Evolutionary conservation across 2,888 invertebrate species (phyloP), one percentile per base, ranked within the genome.

Genomic region (Sceliomorpha sp.): DNA sequence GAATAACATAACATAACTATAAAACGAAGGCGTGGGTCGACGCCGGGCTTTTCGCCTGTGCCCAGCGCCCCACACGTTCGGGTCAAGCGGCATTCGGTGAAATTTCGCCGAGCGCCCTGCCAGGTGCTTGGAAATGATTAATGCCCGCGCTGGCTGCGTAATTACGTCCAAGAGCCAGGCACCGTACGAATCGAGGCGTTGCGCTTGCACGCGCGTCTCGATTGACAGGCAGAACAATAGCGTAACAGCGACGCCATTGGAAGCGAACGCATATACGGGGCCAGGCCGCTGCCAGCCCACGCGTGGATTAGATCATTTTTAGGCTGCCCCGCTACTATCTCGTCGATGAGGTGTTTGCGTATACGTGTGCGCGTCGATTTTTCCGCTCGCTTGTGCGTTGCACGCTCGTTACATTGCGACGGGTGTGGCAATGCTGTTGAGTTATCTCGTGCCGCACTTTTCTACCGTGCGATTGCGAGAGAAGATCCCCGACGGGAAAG

Each of bases 221-320:
- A 64, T 56, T 58, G 64, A 58, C 64, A 50, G 51, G 44, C 64
- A 64, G 64, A 64, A 64, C 64, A 64, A 66, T 58, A 58, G 64
- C 51, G 58, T 66, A 66, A 58, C 50, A 24, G 48, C 34, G 37
- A 48, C 39, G 37, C 20, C 20, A 5, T 20, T 50, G 50, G 50
- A 50, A 50, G 40, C 40, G n/a, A 40, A 50, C 37, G 17, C 48
- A 14, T 12, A 26, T 34, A 36, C 48, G 63, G 48, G 40, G 40
- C 45, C 37, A 17, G 13, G 39, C 39, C 15, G 13, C 17, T 24
- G 45, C 34, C 47, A 32, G 48, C 63, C 63, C 63, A 63, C 63
- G 55, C 63, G n/a, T 12, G 29, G 47, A 55, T 64, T 64, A 64
- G 63, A 44, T 50, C 63, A 56, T 47, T 55, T 63, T 63, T 55